Evolutionary conservation across 2,888 invertebrate species (phyloP).

Genomic region (Agrotis clavis): DNA sequence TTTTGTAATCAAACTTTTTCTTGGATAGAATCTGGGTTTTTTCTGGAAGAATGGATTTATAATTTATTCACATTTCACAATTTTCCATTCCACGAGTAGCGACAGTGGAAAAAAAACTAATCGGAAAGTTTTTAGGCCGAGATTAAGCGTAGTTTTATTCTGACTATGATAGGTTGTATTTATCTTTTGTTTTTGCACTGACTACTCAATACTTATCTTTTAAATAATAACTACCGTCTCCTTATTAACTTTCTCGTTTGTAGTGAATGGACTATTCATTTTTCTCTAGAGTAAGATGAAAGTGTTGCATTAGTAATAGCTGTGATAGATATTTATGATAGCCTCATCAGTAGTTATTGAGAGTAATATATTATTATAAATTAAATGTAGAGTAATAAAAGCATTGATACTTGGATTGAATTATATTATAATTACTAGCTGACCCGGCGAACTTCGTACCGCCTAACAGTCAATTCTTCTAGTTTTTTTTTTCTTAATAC

Average conservation of each 20-base stretch:
- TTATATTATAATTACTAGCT: too few relatives aligned
- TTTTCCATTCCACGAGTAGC: background rate
- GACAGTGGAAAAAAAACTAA: too few relatives aligned
- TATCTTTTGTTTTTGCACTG: too few relatives aligned
- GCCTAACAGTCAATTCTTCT: too few relatives aligned
- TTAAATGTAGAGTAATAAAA: background rate
- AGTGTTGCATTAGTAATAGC: conserved; percentile 18
- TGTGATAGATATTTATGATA: conserved; percentile 3
- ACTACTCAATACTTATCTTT: too few relatives aligned
- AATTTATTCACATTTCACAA: conserved; percentile 16
- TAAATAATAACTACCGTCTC: background rate
- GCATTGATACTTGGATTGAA: too few relatives aligned
- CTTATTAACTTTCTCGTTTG: background rate
- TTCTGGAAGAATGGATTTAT: conserved; percentile 16
- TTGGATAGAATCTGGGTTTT: conserved; percentile 1
- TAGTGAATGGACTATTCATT: background rate
- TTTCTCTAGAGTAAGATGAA: conserved; percentile 17
- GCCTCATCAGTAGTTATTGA: background rate
- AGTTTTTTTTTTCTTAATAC: too few relatives aligned
- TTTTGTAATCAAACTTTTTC: conserved; percentile 52
- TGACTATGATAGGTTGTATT: background rate
- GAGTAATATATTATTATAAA: background rate
- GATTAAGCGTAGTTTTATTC: background rate
- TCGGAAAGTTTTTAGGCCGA: background rate
- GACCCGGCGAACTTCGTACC: too few relatives aligned